Percentiles rank a stretch among this genome's conserved stretches.
phyloP scores from a whole-genome alignment of 2,113 vertebrate species.

The Strigops habroptila region DNA sequence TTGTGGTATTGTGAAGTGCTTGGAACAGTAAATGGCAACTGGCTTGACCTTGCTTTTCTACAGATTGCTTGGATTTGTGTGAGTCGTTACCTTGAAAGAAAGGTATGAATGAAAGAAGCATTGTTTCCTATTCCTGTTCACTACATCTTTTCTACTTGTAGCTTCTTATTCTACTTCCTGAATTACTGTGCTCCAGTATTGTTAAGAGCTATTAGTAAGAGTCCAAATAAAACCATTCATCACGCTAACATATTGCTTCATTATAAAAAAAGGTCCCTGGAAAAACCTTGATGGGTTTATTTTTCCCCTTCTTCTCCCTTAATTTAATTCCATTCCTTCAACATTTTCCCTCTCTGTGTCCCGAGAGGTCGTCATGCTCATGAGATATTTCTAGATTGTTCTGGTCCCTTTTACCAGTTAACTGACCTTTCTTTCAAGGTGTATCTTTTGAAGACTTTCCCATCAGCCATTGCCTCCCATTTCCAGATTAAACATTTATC shows the following conservation, averaged over 20 bases:
- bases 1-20: not conserved
- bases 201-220: not conserved
- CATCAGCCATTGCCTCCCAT: not conserved
- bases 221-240: not conserved
- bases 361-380: not conserved
- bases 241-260: not conserved
- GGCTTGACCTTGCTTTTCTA: not conserved
- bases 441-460: not conserved
- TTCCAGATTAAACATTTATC: not conserved
- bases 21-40: slow-evolving; percentile 1
- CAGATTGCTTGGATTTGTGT: not conserved
- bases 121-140: not conserved
- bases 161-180: not conserved
- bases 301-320: not conserved
- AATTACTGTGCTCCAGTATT: not conserved
- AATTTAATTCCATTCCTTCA: not conserved
- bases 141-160: not conserved
- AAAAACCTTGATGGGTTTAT: not conserved
- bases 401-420: not conserved
- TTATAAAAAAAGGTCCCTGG: not conserved
- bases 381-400: not conserved
- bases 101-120: not conserved
- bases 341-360: not conserved
- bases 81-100: not conserved
- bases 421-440: not conserved